Base-by-base conservation (phyloP, 2,888 invertebrate genomes). In the Oligia fasciuncula region DNA sequence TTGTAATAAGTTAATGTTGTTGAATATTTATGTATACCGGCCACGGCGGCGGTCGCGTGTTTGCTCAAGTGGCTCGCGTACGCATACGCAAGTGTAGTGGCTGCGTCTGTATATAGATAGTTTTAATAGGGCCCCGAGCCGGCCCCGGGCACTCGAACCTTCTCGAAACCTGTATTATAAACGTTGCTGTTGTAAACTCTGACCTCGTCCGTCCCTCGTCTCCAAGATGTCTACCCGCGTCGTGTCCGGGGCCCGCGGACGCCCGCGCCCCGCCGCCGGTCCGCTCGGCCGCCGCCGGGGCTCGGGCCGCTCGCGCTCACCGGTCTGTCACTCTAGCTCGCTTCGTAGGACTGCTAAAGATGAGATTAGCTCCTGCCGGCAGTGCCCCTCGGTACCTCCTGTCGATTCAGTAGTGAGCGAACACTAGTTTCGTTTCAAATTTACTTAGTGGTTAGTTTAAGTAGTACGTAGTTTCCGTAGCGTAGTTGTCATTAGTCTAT, bases 391-490 rank as follows among this genome's bases (percentile, higher is more conserved):
- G 89, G 89, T 88, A 90, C 90, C 92, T 93, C 92, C 93, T 92
- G 93, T 92, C 94, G 93, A 93, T 94, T 92, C 93, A 93, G 93
- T 95, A 96, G 95, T 92, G 94, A 95, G 94, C 96, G 95, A 94
- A 95, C 94, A 92, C 93, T 95, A 95, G 96, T 95, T 95, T 95
- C 94, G 95, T 95, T 95, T 95, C 93, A 94, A 94, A 93, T 94
- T 95, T 92, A 95, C 93, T 94, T 96, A 96, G 96, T 93, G 91
- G 90, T 94, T 96, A 96, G 96, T 95, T 93, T 96, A 96, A 93
- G 94, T 96, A 96, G 96, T 92, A 89, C 85, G 95, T 96, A 96
- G 96, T 93, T 95, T 95, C 94, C 95, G 95, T 96, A 96, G 96
- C 84, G 94, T 96, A 96, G 96, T 94, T 91, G 94, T 96, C 95